Base-by-base conservation (phyloP, 92 coral and sea anemone species). In the Hydrozoanthus gracilis region DNA sequence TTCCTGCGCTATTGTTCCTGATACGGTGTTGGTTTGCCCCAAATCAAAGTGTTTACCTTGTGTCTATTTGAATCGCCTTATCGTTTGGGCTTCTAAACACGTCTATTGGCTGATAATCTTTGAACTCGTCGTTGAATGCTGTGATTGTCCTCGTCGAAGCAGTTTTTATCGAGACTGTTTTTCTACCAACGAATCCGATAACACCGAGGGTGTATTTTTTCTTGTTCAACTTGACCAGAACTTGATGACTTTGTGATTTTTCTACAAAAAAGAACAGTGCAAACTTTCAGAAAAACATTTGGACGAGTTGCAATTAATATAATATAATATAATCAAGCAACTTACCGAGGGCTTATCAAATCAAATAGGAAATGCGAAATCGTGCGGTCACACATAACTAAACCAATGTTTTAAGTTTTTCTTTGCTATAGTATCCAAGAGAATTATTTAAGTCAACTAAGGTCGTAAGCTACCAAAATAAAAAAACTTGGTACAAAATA, bases 101-200 rank as follows among this genome's bases (percentile, higher is more conserved):
- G 7, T 78, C 83, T 12, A 78, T 58, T 60, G 83, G 83, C 71
- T 78, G 83, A 56, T 78, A 78, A 6, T 78, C 39, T 44, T 44
- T 44, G 71, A 78, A 78, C 1, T 56, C 69, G 47, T 78, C 54
- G 44, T 56, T 78, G 55, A 44, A 58, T 15, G 51, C 47, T 2
- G 70, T 56, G 7, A 58, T 35, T 69, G 51, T 78, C 46, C 51
- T 49, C 8, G 44, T 5, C 14, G 2, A 2, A 4, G 7, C 44
- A 4, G 8, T 1, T 45, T 78, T 60, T 60, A 78, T 60, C 7
- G 54, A 44, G 15, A 78, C 54, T 56, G 14, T 58, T 78, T 15
- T 78, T 78, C 70, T 56, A 44, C 83, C 71, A 5, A 78, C 52
- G 39, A 10, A 78, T 55, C 7, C 4, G 44, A 78, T 78, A 3